Base-by-base conservation (phyloP, 1,140 invertebrate genomes). In the Apolygus lucorum region DNA sequence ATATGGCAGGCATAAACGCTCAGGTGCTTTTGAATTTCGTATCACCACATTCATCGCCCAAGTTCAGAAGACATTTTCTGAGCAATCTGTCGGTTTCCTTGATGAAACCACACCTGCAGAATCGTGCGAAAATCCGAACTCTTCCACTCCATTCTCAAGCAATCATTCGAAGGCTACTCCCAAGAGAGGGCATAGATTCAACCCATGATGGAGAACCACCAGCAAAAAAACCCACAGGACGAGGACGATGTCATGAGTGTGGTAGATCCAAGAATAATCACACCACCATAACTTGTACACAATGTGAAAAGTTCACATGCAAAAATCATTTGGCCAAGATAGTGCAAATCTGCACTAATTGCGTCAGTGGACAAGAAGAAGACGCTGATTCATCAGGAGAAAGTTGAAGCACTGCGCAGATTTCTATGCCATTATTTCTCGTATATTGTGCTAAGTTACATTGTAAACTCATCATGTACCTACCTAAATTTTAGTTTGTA, bases 1-100 rank as follows among this genome's bases (percentile, higher is more conserved):
- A 77, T 70, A 71, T 77, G 22, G 27, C 68, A 67, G 62, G 70
- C 27, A 68, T 75, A 52, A 76, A 76, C 26, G 2, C 68, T 8
- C 21, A 63, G 8, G 28, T 68, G 62, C 25, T 68, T 11, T 42
- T 42, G 34, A 42, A 42, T 4, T 42, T 42, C 17, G 4, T 17
- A 8, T 17, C 4, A 17, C 34, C 34, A 8, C 4, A 42, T 17
- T 4, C 34, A 17, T 42, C 34, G 17, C 34, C 34, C 4, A 42
- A 42, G 34, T 42, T 42, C 17, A 4, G 34, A 17, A 42, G 34
- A 42, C 4, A 8, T 42, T 42, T 42, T 42, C 17, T 42, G 34
- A 42, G 17, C 4, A 42, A 42, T 42, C 17, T 42, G 17, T 4
- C 34, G 4, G 34, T 42, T 8, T 4, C 17, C 17, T 17, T 42